Conservation (phyloP, 2,888 invertebrate species). For the Nephrotoma guestfalica region DNA sequence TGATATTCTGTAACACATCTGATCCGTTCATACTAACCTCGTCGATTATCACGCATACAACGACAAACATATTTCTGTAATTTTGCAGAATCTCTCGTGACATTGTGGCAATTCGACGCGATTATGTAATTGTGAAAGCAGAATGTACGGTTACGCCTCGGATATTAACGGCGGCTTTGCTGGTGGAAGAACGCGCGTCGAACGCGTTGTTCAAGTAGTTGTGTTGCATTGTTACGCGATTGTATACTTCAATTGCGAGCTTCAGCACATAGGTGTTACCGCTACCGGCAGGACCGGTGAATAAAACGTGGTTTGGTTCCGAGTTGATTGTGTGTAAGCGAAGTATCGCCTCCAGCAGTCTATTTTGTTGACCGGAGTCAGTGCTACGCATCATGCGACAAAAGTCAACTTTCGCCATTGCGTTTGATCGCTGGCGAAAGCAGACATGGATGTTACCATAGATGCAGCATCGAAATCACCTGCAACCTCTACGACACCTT, state of each 20-base stretch:
- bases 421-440: not conserved
- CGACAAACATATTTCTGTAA: too few species aligned
- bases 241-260: slow-evolving; percentile 26
- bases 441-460: not conserved
- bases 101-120: too few species aligned
- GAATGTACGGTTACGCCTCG: not conserved
- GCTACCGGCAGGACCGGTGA: slow-evolving; percentile 14
- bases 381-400: slow-evolving; percentile 8
- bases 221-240: slow-evolving; percentile 19
- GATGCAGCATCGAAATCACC: not conserved
- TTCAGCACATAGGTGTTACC: slow-evolving; percentile 25
- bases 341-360: too few species aligned
- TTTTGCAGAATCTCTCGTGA: too few species aligned
- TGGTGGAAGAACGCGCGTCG: not conserved
- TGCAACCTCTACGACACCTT: not conserved
- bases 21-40: not conserved
- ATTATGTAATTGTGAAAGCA: too few species aligned
- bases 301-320: too few species aligned
- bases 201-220: not conserved
- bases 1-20: not conserved
- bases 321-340: not conserved
- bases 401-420: not conserved
- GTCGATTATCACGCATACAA: too few species aligned
- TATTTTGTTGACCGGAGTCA: too few species aligned
- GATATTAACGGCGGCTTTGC: not conserved